phyloP scores from a whole-genome alignment of 2,113 vertebrate species.

The Laterallus jamaicensis region DNA sequence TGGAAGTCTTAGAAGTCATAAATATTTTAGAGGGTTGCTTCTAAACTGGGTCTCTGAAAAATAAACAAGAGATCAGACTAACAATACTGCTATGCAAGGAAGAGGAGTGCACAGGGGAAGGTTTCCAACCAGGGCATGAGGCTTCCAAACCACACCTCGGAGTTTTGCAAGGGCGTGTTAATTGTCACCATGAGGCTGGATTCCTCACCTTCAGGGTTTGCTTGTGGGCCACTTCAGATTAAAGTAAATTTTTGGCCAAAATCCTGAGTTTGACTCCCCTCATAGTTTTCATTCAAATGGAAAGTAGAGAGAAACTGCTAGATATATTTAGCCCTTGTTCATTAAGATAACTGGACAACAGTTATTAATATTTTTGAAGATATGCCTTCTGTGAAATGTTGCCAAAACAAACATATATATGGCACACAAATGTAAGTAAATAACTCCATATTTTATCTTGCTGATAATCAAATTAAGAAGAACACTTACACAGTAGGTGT shows the following conservation, averaged over 20 bases:
- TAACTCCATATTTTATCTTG: background rate
- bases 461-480: background rate
- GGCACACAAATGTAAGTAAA: background rate
- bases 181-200: background rate
- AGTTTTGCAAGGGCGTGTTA: background rate
- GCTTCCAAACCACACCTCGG: background rate
- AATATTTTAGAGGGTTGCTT: background rate
- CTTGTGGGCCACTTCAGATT: background rate
- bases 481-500: background rate
- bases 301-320: background rate
- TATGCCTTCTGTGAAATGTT: background rate
- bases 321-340: background rate
- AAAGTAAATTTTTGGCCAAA: background rate
- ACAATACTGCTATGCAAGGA: background rate
- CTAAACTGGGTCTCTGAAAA: background rate
- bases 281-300: background rate
- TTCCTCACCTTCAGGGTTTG: background rate
- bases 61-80: background rate
- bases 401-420: background rate
- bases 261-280: background rate
- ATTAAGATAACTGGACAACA: background rate
- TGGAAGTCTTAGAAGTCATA: background rate
- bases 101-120: background rate
- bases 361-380: background rate
- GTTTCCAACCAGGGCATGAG: background rate